phyloP scores from a whole-genome alignment of 1,140 invertebrate genomes.

The Dreissena polymorpha region DNA sequence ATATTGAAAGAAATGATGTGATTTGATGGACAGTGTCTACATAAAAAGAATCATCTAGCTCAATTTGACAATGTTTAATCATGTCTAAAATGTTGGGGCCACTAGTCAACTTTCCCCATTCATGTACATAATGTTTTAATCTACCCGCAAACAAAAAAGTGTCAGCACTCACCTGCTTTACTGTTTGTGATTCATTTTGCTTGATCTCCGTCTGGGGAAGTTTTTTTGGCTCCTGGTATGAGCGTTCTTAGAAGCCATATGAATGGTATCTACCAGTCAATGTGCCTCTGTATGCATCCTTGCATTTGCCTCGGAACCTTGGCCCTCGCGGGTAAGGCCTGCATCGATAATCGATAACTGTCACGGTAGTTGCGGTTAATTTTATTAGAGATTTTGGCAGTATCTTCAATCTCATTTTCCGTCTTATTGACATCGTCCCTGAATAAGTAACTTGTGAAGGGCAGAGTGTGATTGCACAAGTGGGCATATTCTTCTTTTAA shows the following conservation, averaged over 20 bases:
- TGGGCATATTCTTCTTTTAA: slow-evolving; percentile 21
- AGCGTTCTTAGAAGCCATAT: too few species aligned
- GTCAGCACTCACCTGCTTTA: neutral
- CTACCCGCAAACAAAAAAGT: slow-evolving; percentile 33
- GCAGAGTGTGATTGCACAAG: neutral
- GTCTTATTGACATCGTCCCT: slow-evolving; percentile 1
- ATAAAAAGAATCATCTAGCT: neutral
- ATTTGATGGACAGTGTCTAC: neutral
- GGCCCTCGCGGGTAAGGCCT: neutral
- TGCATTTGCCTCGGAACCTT: neutral
- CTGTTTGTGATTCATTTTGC: too few species aligned
- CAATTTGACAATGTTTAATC: slow-evolving; percentile 29
- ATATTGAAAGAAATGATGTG: neutral
- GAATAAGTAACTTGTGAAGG: slow-evolving; percentile 1
- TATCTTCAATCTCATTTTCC: slow-evolving; percentile 4
- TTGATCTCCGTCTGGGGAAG: neutral
- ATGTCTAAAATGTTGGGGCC: slow-evolving; percentile 39
- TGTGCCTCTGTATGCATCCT: too few species aligned
- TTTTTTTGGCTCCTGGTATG: neutral
- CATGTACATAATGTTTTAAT: slow-evolving; percentile 26
- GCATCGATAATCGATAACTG: neutral
- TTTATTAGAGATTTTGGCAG: slow-evolving; percentile 11
- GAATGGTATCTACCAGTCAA: too few species aligned
- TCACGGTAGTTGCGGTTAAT: neutral
- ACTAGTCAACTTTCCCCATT: slow-evolving; percentile 50